Conservation (phyloP, 2,113 vertebrate species). For the Philantomba maxwellii region DNA sequence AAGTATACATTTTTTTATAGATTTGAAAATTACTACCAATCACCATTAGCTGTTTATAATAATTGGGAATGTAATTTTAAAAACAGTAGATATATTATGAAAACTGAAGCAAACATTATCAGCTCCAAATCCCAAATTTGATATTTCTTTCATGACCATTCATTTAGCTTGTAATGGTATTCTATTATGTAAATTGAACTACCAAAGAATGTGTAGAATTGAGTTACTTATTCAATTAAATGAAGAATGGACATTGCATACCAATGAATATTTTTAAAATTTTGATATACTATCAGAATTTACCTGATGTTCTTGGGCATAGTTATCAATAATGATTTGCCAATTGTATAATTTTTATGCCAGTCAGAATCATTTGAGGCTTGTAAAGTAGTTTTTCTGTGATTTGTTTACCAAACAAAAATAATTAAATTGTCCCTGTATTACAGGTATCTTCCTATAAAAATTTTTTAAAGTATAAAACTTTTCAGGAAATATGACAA, state of each 20-base stretch:
- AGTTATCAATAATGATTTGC: conserved; percentile 34
- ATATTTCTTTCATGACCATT: not conserved
- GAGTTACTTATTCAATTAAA: not conserved
- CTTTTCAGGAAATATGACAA: not conserved
- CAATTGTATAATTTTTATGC: conserved; percentile 25
- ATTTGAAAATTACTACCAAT: conserved; percentile 11
- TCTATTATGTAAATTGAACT: not conserved
- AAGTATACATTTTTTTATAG: conserved; percentile 13
- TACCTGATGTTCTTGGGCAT: conserved; percentile 6
- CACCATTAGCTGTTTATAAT: not conserved
- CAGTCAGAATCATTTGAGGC: conserved; percentile 14
- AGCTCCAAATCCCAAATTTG: conserved; percentile 1
- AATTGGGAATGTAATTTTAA: conserved; percentile 11
- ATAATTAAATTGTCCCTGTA: not conserved
- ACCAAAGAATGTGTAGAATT: not conserved
- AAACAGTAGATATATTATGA: not conserved
- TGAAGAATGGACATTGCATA: conserved; percentile 22
- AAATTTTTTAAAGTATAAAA: not conserved
- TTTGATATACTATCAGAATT: conserved; percentile 10
- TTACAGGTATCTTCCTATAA: not conserved
- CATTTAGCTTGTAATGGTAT: not conserved
- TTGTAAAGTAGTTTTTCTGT: conserved; percentile 45
- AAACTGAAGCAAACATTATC: not conserved
- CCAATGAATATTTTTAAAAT: not conserved
- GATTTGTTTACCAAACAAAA: not conserved